Percentiles rank a stretch among this genome's conserved stretches.
These are phyloP conservation scores for Addax nasomaculatus DNA, from an alignment of 2,113 vertebrate genomes.

Conservation along the genomic window DNA sequence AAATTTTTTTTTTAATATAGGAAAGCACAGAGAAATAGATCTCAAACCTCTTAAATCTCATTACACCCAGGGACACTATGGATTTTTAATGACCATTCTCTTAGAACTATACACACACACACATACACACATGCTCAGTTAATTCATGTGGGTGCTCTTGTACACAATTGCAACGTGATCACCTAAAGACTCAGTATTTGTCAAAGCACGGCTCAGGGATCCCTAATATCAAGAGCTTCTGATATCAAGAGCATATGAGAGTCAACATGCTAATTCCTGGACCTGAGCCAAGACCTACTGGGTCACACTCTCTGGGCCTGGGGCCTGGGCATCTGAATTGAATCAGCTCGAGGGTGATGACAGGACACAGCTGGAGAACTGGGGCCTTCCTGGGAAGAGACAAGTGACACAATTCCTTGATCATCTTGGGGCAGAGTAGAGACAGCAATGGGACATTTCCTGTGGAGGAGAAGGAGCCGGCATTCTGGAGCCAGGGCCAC, in stretches of 20 bases:
- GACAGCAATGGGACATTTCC: rapidly evolving
- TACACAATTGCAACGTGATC: neutral
- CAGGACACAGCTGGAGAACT: rapidly evolving
- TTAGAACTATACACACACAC: neutral
- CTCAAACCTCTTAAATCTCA: neutral
- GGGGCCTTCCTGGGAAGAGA: neutral
- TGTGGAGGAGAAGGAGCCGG: rapidly evolving
- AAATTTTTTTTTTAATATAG: neutral
- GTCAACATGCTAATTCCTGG: neutral
- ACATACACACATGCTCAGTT: no score
- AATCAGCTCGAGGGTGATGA: rapidly evolving
- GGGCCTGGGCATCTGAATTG: neutral
- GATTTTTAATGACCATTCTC: neutral
- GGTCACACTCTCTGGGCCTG: neutral
- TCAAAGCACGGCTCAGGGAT: neutral
- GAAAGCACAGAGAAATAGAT: neutral
- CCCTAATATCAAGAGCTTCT: neutral
- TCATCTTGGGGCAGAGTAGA: neutral
- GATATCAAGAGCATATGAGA: neutral
- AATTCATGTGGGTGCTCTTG: rapidly evolving
- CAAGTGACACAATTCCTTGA: neutral
- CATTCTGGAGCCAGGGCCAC: rapidly evolving
- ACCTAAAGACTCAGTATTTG: neutral
- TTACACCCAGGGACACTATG: neutral
- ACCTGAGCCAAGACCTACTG: neutral